phyloP scores from a whole-genome alignment of 2,888 invertebrate genomes.

The Polymixis flavicincta region DNA sequence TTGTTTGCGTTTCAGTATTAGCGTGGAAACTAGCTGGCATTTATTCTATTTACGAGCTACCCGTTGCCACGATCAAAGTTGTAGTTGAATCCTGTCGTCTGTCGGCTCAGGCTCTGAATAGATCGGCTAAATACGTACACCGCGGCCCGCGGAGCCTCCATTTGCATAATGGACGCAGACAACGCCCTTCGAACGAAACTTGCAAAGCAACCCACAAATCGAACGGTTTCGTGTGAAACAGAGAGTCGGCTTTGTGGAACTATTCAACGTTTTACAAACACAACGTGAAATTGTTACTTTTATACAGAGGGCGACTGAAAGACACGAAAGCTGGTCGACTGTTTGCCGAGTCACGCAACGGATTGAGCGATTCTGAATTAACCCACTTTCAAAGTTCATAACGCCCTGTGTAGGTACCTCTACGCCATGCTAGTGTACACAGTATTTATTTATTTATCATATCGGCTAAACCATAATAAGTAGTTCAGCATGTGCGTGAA shows the following conservation, averaged over 20 bases:
- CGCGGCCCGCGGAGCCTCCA: constrained; percentile 74
- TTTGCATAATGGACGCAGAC: constrained; percentile 86
- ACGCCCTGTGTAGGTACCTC: constrained; percentile 44
- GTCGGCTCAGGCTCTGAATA: constrained; percentile 79
- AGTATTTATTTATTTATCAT: constrained; percentile 57
- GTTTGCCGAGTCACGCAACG: constrained; percentile 82
- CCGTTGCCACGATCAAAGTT: constrained; percentile 71
- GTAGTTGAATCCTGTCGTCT: constrained; percentile 72
- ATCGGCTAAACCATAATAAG: constrained; percentile 38
- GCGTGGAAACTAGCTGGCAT: constrained; percentile 65
- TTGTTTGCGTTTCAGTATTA: constrained; percentile 66
- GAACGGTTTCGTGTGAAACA: constrained; percentile 71
- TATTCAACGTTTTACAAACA: constrained; percentile 76
- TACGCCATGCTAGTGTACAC: constrained; percentile 35
- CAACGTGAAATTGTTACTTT: constrained; percentile 68
- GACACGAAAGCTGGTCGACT: constrained; percentile 71
- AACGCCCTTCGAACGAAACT: constrained; percentile 77
- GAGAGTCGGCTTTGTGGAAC: constrained; percentile 73
- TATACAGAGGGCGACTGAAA: constrained; percentile 69
- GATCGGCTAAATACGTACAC: constrained; percentile 83
- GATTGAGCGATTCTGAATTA: constrained; percentile 80
- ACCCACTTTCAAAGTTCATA: constrained; percentile 77
- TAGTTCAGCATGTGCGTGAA: constrained; percentile 58
- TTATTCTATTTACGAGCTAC: constrained; percentile 70
- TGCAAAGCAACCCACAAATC: constrained; percentile 76